These are phyloP conservation scores for Epinotia ramella DNA, from an alignment of 2,888 invertebrate genomes.

Conservation along the genomic window DNA sequence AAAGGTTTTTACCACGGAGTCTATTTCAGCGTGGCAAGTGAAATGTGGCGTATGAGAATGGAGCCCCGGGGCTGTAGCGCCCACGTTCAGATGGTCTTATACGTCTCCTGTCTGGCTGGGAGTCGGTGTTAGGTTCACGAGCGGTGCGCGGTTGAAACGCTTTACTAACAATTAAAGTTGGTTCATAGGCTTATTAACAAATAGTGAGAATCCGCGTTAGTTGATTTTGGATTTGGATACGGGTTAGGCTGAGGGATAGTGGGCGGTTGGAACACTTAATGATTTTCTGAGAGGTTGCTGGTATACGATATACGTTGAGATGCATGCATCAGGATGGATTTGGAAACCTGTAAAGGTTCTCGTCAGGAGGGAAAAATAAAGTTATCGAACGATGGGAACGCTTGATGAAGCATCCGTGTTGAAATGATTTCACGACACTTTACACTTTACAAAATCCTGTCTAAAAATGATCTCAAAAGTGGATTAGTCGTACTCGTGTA, in stretches of 20 bases:
- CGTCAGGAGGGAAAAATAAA: not conserved
- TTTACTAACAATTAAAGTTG: not conserved
- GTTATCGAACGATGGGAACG: not conserved
- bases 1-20: constrained; percentile 55
- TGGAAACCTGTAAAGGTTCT: not conserved
- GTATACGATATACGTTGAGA: not conserved
- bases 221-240: not conserved
- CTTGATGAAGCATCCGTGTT: too few relatives aligned
- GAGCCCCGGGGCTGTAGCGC: constrained; percentile 67
- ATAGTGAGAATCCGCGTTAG: not conserved
- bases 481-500: too few relatives aligned
- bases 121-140: constrained; percentile 55
- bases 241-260: not conserved
- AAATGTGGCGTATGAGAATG: constrained; percentile 54
- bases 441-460: not conserved
- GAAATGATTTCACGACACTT: too few relatives aligned
- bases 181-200: not conserved
- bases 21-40: constrained; percentile 53
- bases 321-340: not conserved
- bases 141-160: constrained; percentile 38
- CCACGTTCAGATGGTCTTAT: constrained; percentile 75
- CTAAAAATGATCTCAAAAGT: not conserved
- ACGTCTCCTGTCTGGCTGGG: constrained; percentile 72
- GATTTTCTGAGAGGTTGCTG: not conserved
- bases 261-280: constrained; percentile 1